These are phyloP conservation scores for Menidia beryllina DNA, from an alignment of 2,113 vertebrate genomes.

Conservation along the genomic window DNA sequence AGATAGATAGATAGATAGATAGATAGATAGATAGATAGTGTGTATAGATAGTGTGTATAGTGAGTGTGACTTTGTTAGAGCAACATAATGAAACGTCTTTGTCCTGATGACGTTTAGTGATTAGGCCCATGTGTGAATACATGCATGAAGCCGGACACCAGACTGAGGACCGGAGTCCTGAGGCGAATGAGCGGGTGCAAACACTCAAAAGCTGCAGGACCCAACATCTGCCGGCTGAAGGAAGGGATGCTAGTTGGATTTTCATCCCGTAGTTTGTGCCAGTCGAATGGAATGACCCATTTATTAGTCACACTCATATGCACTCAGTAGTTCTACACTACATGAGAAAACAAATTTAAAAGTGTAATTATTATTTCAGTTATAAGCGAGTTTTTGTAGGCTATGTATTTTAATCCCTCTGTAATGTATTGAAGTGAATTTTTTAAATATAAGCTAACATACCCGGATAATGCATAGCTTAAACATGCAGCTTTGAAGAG, in stretches of 20 bases:
- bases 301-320: conserved; percentile 33
- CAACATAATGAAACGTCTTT: conserved; percentile 42
- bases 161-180: conserved; percentile 58
- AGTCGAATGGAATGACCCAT: conserved; percentile 54
- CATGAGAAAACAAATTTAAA: too few relatives aligned
- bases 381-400: neutral
- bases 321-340: neutral
- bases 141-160: conserved; percentile 48
- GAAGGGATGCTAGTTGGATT: conserved; percentile 52
- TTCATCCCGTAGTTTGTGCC: conserved; percentile 42
- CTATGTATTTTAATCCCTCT: too few relatives aligned
- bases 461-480: too few relatives aligned
- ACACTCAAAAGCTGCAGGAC: conserved; percentile 62
- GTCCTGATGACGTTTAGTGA: too few relatives aligned
- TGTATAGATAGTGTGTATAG: too few relatives aligned
- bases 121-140: conserved; percentile 23
- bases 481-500: too few relatives aligned
- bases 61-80: conserved; percentile 53
- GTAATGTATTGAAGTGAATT: too few relatives aligned
- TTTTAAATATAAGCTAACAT: too few relatives aligned
- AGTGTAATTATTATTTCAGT: neutral
- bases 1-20: too few relatives aligned
- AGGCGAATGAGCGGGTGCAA: conserved; percentile 52
- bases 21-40: too few relatives aligned
- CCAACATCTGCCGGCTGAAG: conserved; percentile 75